phyloP scores from a whole-genome alignment of 2,888 invertebrate species.

The Conops quadrifasciatus region DNA sequence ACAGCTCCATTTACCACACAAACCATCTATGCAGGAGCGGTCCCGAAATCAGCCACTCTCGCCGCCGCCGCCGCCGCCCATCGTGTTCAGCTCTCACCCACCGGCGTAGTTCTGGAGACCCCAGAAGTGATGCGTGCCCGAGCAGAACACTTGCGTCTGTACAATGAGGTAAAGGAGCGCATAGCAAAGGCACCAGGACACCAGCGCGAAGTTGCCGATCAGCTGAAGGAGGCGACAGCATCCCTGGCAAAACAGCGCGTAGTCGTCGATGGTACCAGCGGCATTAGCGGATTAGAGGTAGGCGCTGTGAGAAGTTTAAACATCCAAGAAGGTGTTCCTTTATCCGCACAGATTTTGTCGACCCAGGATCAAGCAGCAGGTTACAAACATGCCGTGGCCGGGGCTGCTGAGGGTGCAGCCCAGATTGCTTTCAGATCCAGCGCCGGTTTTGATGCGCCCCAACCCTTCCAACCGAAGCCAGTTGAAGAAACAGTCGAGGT shows the following conservation, averaged over 20 bases:
- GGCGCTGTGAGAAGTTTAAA: background rate
- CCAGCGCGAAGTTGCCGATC: slow-evolving; percentile 25
- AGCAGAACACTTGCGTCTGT: slow-evolving; percentile 52
- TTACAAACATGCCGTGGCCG: background rate
- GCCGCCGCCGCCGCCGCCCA: background rate
- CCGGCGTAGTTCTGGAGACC: slow-evolving; percentile 47
- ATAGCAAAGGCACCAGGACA: slow-evolving; percentile 26
- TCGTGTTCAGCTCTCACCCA: slow-evolving; percentile 5
- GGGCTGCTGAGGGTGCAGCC: background rate
- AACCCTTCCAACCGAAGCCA: background rate
- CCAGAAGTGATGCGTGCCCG: slow-evolving; percentile 52
- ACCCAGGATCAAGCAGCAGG: background rate
- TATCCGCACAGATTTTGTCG: background rate
- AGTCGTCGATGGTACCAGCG: background rate
- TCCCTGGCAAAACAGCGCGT: background rate
- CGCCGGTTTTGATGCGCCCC: slow-evolving; percentile 17
- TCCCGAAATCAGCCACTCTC: background rate
- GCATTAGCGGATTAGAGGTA: background rate
- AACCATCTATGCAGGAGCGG: background rate
- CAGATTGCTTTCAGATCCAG: slow-evolving; percentile 3
- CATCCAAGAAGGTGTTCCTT: too few relatives aligned
- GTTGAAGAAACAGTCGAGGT: background rate
- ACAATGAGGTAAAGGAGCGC: slow-evolving; percentile 47
- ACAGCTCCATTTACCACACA: too few relatives aligned
- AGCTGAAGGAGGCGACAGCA: background rate